These are phyloP conservation scores for Dinomys branickii DNA, from an alignment of 2,113 vertebrate species.

Conservation along the genomic window DNA sequence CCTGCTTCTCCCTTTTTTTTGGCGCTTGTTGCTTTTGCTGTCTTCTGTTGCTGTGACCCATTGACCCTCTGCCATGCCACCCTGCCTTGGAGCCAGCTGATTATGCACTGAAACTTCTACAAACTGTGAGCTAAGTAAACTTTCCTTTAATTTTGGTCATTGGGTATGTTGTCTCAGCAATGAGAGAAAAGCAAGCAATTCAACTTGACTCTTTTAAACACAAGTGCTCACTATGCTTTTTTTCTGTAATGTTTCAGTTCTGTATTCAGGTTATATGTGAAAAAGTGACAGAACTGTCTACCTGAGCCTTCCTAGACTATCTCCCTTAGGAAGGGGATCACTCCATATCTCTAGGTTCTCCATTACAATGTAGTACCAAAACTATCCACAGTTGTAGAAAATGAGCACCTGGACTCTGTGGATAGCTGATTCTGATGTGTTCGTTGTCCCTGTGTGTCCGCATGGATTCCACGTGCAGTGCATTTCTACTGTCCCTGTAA, in stretches of 20 bases:
- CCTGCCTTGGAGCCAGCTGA: too few relatives aligned
- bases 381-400: neutral
- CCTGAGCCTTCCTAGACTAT: neutral
- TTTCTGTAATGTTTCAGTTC: neutral
- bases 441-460: neutral
- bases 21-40: too few relatives aligned
- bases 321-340: neutral
- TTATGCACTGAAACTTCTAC: neutral
- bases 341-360: neutral
- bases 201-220: neutral
- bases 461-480: too few relatives aligned
- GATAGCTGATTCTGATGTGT: neutral
- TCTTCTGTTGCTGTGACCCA: neutral
- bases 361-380: neutral
- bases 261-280: neutral
- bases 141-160: neutral
- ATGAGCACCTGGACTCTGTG: neutral
- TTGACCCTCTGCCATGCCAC: neutral
- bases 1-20: neutral
- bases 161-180: neutral
- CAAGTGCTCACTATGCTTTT: neutral
- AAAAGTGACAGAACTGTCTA: neutral
- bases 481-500: too few relatives aligned
- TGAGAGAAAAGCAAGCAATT: neutral
- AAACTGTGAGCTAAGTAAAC: neutral